These are phyloP conservation scores for Ophioninae sp. DNA, from an alignment of 2,888 invertebrate genomes.

Conservation along the genomic window DNA sequence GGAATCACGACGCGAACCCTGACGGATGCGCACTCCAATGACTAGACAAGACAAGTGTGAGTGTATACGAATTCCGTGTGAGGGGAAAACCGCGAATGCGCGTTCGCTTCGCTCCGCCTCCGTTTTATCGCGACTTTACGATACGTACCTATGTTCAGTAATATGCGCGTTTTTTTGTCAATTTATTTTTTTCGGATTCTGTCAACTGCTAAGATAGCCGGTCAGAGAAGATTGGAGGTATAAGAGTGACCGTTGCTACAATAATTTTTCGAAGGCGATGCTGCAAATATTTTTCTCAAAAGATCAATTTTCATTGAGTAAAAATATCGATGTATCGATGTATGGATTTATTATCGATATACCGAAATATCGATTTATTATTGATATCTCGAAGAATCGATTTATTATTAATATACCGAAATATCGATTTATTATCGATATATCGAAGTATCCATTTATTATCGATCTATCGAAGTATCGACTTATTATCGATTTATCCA, in stretches of 20 bases:
- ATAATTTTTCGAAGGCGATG: neutral
- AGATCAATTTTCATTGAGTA: neutral
- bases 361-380: no score
- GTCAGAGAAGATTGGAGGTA: neutral
- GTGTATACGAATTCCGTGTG: constrained; percentile 1
- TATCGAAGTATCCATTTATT: no score
- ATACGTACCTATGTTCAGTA: neutral
- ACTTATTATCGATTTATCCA: no score
- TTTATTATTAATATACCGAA: no score
- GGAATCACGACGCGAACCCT: constrained; percentile 42
- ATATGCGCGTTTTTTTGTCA: neutral
- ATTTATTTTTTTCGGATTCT: neutral
- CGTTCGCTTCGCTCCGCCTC: constrained; percentile 65
- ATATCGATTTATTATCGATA: no score
- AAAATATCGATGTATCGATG: no score
- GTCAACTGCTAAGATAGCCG: neutral
- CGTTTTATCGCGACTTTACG: constrained; percentile 45
- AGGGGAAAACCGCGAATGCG: constrained; percentile 56
- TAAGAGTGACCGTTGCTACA: neutral
- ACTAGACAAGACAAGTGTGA: constrained; percentile 63
- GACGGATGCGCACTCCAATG: constrained; percentile 60
- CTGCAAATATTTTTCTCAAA: neutral
- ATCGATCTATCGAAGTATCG: no score
- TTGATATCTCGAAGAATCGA: no score
- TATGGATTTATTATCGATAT: no score